Percentiles rank a stretch among this genome's conserved stretches.
These are phyloP conservation scores for Tanytarsus gracilentus DNA, from an alignment of 2,888 invertebrate genomes.

Conservation along the genomic window DNA sequence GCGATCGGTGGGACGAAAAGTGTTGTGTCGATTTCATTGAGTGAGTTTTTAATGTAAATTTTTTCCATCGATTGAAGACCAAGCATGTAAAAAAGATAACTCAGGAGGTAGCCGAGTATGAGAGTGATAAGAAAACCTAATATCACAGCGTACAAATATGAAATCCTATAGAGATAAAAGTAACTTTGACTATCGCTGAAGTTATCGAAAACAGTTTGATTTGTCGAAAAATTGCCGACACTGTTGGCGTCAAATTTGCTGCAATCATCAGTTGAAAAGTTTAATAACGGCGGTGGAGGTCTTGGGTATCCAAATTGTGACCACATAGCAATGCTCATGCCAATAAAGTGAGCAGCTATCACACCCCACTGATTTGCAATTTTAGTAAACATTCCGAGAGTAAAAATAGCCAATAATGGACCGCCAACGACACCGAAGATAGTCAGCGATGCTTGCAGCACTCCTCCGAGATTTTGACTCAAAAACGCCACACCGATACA, in stretches of 20 bases:
- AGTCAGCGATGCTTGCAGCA: constrained; percentile 79
- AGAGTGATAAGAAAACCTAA: constrained; percentile 47
- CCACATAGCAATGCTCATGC: constrained; percentile 65
- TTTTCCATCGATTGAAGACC: constrained; percentile 37
- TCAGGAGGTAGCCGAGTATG: constrained; percentile 46
- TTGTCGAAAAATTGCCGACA: not conserved
- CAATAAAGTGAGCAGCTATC: constrained; percentile 52
- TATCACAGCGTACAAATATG: constrained; percentile 63
- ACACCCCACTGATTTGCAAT: constrained; percentile 68
- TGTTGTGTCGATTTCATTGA: constrained; percentile 46
- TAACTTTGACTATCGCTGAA: constrained; percentile 38
- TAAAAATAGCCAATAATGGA: constrained; percentile 75
- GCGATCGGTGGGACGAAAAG: constrained; percentile 52
- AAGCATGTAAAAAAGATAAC: constrained; percentile 41
- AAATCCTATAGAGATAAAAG: constrained; percentile 60
- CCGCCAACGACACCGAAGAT: constrained; percentile 84
- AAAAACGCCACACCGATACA: constrained; percentile 75
- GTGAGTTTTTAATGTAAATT: constrained; percentile 36
- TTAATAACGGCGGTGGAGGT: constrained; percentile 57
- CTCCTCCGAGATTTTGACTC: constrained; percentile 71
- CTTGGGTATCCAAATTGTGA: constrained; percentile 66
- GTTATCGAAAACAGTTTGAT: constrained; percentile 17
- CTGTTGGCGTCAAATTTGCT: constrained; percentile 30
- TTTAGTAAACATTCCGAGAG: constrained; percentile 74
- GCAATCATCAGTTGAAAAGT: constrained; percentile 53